Evolutionary conservation across 2,888 invertebrate genomes (phyloP), one percentile per base, ranked within the genome.

Genomic region (Agrotis puta): DNA sequence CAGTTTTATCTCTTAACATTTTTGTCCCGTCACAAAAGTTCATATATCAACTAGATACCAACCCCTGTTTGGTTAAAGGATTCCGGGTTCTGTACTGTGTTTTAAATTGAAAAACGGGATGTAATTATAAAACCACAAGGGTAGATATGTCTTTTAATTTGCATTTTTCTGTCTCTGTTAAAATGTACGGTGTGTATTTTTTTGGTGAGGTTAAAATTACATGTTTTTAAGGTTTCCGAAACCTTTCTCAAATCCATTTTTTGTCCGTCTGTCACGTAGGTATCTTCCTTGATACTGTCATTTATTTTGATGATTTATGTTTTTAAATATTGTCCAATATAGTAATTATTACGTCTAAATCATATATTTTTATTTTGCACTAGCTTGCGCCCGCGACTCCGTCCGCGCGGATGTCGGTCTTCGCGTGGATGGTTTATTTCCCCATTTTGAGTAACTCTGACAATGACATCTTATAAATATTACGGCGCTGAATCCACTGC

Each of bases 1-100:
- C 68, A 78, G 9, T 24, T 87, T 91, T 39, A 39, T 39, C 92
- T 92, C 92, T 89, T 79, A 74, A 87, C 87, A 88, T 90, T 91
- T 92, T 92, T 89, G 90, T 90, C 90, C 90, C 86, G 83, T 76
- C 79, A 81, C 83, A 79, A 65, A 74, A 81, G 78, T 81, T 69
- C 88, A 90, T 93, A 87, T 88, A 88, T 92, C 89, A 90, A 82
- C 47, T 58, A 83, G 92, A 92, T 92, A 92, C 84, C 75, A 67
- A 75, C 75, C 86, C 86, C 70, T 74, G 76, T 79, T 71, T 79
- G 77, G 77, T 63, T 59, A 69, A 81, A 33, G 22, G 56, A 47
- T 77, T 76, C 54, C 18, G 71, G 71, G 68, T 77, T 77, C 81
- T 45, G 68, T 77, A 57, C 7, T 22, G 18, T 81, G 39, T 39